Evolutionary conservation across 2,113 vertebrate species (phyloP).

Genomic region (Prionailurus viverrinus): DNA sequence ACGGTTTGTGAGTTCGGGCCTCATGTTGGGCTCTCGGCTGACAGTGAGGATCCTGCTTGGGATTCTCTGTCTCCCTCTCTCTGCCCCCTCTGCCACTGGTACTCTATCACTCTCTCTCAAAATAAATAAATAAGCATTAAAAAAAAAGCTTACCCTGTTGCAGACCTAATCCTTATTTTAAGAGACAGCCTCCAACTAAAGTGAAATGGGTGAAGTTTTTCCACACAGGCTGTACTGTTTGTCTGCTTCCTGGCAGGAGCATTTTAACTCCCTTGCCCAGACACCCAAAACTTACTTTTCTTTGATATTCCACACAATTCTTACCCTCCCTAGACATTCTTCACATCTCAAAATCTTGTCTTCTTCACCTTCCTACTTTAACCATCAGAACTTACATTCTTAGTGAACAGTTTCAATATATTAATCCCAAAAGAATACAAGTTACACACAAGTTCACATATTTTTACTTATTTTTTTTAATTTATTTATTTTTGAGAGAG

Average conservation of each 20-base stretch:
- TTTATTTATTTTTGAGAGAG: too few relatives aligned
- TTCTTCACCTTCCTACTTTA: not conserved
- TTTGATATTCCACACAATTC: not conserved
- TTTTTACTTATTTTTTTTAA: too few relatives aligned
- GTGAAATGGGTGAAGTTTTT: not conserved
- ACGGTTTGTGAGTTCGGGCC: too few relatives aligned
- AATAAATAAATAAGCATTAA: too few relatives aligned
- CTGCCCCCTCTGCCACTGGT: too few relatives aligned
- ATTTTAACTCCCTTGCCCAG: not conserved
- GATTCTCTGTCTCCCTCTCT: too few relatives aligned
- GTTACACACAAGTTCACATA: not conserved
- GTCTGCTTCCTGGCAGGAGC: not conserved
- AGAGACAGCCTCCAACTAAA: not conserved
- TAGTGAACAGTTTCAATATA: not conserved
- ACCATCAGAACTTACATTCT: not conserved
- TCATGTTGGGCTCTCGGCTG: too few relatives aligned
- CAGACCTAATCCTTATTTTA: not conserved
- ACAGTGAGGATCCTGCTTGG: too few relatives aligned
- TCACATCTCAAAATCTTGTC: not conserved
- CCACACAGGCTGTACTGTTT: not conserved
- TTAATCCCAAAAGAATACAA: not conserved
- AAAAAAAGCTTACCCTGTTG: not conserved
- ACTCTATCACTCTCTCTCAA: too few relatives aligned
- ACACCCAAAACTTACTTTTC: not conserved
- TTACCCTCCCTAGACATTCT: not conserved